These are phyloP conservation scores for Belgica antarctica DNA, from an alignment of 2,888 invertebrate species.

Conservation along the genomic window DNA sequence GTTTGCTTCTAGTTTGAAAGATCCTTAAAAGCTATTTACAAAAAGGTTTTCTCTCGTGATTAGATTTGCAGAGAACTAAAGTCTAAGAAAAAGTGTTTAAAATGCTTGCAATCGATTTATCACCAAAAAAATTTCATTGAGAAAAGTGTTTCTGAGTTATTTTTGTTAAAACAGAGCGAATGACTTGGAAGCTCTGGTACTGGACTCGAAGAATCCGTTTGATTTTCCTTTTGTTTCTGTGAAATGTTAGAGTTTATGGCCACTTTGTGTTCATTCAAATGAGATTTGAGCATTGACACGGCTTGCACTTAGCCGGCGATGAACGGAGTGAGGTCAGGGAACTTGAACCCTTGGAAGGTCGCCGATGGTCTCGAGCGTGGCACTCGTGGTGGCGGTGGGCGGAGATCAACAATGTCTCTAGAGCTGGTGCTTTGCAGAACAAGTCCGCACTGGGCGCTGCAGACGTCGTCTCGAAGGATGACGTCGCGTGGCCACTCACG, in stretches of 20 bases:
- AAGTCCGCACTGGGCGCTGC: conserved; percentile 85
- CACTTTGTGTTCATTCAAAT: conserved; percentile 33
- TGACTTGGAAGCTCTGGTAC: conserved; percentile 11
- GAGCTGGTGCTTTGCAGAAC: conserved; percentile 57
- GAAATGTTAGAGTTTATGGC: conserved; percentile 34
- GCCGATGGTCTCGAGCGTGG: conserved; percentile 46
- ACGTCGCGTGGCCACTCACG: conserved; percentile 81
- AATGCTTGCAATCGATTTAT: conserved; percentile 2
- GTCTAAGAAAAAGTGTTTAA: neutral
- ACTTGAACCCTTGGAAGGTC: conserved; percentile 64
- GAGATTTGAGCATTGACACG: neutral
- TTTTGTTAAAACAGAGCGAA: neutral
- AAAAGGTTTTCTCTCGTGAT: neutral
- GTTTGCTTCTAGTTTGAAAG: neutral
- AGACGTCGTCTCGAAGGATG: conserved; percentile 80
- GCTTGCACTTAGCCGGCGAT: conserved; percentile 51
- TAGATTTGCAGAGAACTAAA: neutral
- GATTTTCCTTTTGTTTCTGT: neutral
- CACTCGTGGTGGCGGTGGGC: conserved; percentile 49
- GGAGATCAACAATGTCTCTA: conserved; percentile 49
- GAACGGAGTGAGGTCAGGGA: conserved; percentile 74
- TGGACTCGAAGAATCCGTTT: neutral
- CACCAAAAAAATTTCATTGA: neutral
- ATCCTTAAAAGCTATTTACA: neutral
- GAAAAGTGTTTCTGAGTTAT: neutral